Base-by-base conservation (phyloP, 2,797 vertebrate species). In the Parauchenoglanis punctatus region DNA sequence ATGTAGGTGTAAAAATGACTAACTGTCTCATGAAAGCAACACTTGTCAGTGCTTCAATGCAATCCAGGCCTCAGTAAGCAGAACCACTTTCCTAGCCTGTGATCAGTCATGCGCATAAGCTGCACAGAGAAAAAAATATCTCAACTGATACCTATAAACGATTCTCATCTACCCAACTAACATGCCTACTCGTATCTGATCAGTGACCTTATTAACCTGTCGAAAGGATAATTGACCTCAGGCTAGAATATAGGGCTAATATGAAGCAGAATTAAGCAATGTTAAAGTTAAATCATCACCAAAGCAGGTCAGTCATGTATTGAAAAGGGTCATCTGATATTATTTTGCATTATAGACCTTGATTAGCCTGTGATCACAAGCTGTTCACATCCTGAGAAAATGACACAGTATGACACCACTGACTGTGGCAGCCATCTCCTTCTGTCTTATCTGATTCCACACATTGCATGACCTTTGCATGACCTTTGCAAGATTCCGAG, bases 11-110 rank as follows among this genome's bases (percentile, higher is more conserved):
- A 82, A 89, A 91, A 90, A 90, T 92, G 92, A 93, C 86, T 92
- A 93, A 93, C 91, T 83, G 86, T 89, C 90, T 92, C 87, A 89
- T 91, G 84, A 93, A 92, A 92, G 93, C 90, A 93, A 95, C 91
- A 92, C 92, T 92, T 94, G 90, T 92, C 91, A 90, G 90, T 90
- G 91, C 91, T 92, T 94, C 92, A 93, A 90, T 90, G 89, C 87
- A 89, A 92, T 91, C 89, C 90, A 90, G 88, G 80, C 91, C 93
- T 92, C 91, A 70, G 89, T 72, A 83, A 82, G 78, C 90, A 92
- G 90, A 86, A 93, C 93, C 81, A 78, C 83, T 89, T 89, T 93
- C 89, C 92, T 87, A 93, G 88, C 89, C 85, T 91, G 92, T 93
- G 88, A 94, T 89, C 88, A 81, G 90, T 84, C 88, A 86, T 91